Evolutionary conservation across 2,113 vertebrate species (phyloP), one percentile per base, ranked within the genome.

Genomic region (Crotophaga sulcirostris): DNA sequence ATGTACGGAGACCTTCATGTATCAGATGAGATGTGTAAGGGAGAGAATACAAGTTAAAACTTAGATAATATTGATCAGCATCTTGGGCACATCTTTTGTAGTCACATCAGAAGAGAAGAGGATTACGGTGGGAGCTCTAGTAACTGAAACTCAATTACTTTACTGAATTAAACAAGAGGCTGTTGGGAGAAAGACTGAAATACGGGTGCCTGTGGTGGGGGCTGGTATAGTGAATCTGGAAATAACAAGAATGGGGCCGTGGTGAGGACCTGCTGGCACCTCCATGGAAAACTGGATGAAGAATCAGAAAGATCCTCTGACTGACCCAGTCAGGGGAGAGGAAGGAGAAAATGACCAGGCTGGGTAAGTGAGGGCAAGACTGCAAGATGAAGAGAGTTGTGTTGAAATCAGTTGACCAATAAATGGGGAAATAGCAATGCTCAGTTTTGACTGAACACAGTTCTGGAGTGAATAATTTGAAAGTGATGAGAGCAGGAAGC

Each of bases 1-100:
- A 84, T 82, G 67, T 91, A 38, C 62, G 74, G 77, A 92, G 95
- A 78, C 80, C 72, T 90, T 92, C 56, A n/a, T 20, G 12, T 74
- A 38, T 85, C 74, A 85, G 62, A 70, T 28, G 58, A 44, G 51
- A 29, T 33, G 34, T 80, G 58, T 44, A 60, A 83, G 56, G 20
- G 80, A 78, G 60, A 86, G 55, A 84, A 77, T 45, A 47, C 56
- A 76, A 82, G 90, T 91, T 79, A 77, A 69, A 55, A 52, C 38
- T 45, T 62, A 87, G 80, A 64, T 17, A 45, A 58, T 62, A 89
- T 68, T 73, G 81, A 94, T 60, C 93, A 66, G 24, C 0, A 0
- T 68, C 20, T 47, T 87, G 45, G 28, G 44, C 45, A 36, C 28
- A 34, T 66, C n/a, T 72, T 89, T 76, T 58, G 36, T 58, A 85